A percentile compares a stretch with the other conserved stretches of the same genome.
These are phyloP conservation scores for Gordius sp. DNA, from an alignment of 2,888 invertebrate species.

Conservation along the genomic window DNA sequence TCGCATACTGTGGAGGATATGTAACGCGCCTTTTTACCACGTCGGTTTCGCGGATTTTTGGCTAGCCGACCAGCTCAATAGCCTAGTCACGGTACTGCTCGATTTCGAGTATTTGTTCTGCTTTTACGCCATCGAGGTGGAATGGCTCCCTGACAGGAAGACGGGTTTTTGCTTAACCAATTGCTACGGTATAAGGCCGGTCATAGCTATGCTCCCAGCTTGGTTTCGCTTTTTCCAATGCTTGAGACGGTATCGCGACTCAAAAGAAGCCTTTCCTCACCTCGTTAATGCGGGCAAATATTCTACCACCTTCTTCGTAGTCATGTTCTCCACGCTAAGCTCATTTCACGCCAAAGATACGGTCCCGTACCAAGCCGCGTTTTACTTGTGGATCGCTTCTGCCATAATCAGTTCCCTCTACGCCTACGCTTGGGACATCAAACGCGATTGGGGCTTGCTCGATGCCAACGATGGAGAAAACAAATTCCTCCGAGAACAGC, in stretches of 20 bases:
- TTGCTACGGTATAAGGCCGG: conserved; percentile 47
- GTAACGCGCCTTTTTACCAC: conserved; percentile 31
- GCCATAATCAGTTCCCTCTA: conserved; percentile 59
- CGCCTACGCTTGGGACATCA: conserved; percentile 87
- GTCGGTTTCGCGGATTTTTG: conserved; percentile 35
- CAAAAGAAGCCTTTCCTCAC: conserved; percentile 60
- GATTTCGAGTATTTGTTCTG: conserved; percentile 80
- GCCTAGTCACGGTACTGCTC: conserved; percentile 55
- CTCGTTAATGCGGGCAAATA: conserved; percentile 92
- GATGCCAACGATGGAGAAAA: conserved; percentile 62
- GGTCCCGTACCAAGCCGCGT: too few relatives aligned
- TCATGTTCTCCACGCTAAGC: conserved; percentile 47
- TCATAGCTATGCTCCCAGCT: conserved; percentile 71
- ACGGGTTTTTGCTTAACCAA: conserved; percentile 39
- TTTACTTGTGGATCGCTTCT: conserved; percentile 53
- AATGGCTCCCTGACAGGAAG: conserved; percentile 19
- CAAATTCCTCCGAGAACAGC: conserved; percentile 63
- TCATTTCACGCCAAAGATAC: too few relatives aligned
- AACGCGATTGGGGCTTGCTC: conserved; percentile 94
- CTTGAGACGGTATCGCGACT: conserved; percentile 69
- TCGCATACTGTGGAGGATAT: conserved; percentile 40
- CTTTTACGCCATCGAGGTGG: conserved; percentile 43
- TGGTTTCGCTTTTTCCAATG: conserved; percentile 96
- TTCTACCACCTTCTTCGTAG: conserved; percentile 77
- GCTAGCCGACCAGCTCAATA: conserved; percentile 42